A percentile compares a stretch with the other conserved stretches of the same genome.
Evolutionary conservation across 2,113 vertebrate genomes (phyloP).

Genomic region (Microtus montanus): DNA sequence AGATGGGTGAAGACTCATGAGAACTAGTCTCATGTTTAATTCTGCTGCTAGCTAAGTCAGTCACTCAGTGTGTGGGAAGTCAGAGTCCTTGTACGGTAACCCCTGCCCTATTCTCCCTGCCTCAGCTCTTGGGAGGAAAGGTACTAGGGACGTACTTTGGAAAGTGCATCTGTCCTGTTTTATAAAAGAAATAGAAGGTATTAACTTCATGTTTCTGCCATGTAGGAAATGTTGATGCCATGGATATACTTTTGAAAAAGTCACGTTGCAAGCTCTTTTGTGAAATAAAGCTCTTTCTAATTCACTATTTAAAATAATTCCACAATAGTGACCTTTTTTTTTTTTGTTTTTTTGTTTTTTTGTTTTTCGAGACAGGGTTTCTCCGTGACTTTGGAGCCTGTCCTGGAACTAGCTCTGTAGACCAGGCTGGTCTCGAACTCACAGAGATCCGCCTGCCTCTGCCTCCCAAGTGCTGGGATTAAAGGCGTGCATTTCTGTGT

Average conservation of each 20-base stretch:
- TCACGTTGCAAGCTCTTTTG: slow-evolving; percentile 34
- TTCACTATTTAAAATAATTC: slow-evolving; percentile 61
- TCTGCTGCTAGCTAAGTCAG: slow-evolving; percentile 51
- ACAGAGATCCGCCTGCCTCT: too few species aligned
- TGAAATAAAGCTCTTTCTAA: slow-evolving; percentile 53
- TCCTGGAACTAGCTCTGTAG: too few species aligned
- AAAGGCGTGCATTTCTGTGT: not conserved
- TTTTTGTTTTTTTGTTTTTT: too few species aligned
- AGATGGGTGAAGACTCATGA: slow-evolving; percentile 28
- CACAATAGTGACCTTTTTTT: not conserved
- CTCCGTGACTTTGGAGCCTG: too few species aligned
- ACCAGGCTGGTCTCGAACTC: too few species aligned
- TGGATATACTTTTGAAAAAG: slow-evolving; percentile 56
- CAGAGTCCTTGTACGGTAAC: not conserved
- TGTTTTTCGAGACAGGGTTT: too few species aligned
- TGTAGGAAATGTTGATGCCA: not conserved
- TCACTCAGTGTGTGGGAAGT: slow-evolving; percentile 24
- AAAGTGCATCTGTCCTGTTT: slow-evolving; percentile 48
- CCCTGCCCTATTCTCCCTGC: not conserved
- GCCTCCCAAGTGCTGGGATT: too few species aligned
- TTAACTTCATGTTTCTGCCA: slow-evolving; percentile 14
- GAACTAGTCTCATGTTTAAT: slow-evolving; percentile 18
- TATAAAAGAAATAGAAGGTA: slow-evolving; percentile 35
- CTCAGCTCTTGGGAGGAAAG: not conserved
- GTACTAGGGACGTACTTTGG: slow-evolving; percentile 22